Evolutionary conservation across 1,140 invertebrate genomes (phyloP).

Genomic region (Drosophila funebris): DNA sequence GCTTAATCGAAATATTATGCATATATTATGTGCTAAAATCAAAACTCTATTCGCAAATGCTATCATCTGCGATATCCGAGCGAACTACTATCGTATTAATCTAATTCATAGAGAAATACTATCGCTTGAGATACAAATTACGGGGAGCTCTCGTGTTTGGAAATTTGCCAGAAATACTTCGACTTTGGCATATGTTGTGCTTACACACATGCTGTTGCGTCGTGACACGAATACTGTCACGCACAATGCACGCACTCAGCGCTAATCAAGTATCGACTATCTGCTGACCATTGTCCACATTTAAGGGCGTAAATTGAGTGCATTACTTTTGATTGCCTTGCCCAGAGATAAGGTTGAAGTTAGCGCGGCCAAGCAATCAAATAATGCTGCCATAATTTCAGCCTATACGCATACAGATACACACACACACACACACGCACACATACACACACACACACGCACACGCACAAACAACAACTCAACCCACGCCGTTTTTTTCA

Average conservation of each 20-base stretch:
- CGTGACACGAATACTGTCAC: background rate
- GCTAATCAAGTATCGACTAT: background rate
- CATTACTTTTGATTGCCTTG: slow-evolving; percentile 72
- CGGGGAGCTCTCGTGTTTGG: no score
- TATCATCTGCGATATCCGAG: no score
- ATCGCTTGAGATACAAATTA: no score
- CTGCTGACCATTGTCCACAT: slow-evolving; percentile 22
- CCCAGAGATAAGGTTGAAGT: slow-evolving; percentile 46
- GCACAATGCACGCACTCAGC: background rate
- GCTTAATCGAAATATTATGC: no score
- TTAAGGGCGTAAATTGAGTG: slow-evolving; percentile 75
- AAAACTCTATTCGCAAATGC: no score
- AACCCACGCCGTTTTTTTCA: background rate
- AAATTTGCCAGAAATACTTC: no score
- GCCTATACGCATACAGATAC: slow-evolving; percentile 18
- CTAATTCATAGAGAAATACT: no score
- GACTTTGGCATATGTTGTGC: no score
- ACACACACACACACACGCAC: background rate
- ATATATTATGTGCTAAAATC: no score
- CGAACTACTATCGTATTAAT: no score
- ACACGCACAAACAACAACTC: background rate
- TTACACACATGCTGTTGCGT: no score
- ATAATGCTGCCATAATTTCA: slow-evolving; percentile 63
- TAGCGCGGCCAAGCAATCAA: slow-evolving; percentile 51
- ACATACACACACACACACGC: background rate